Evolutionary conservation across 1,140 invertebrate genomes (phyloP).

Genomic region (Mercenaria mercenaria): DNA sequence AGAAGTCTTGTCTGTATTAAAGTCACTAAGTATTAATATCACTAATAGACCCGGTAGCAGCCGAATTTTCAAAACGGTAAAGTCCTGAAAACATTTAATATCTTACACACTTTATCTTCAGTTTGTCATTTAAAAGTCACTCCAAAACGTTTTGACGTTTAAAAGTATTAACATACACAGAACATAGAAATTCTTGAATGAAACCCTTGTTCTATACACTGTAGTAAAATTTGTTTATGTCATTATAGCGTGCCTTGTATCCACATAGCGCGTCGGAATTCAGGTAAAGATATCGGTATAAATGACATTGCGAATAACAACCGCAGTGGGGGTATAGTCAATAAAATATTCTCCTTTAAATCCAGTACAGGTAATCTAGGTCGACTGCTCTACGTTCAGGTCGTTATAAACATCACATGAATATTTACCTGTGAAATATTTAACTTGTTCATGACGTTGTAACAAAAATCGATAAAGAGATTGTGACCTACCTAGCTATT

Average conservation of each 20-base stretch:
- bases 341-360: slow-evolving; percentile 26
- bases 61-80: background rate
- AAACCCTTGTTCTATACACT: background rate
- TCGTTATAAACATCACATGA: slow-evolving; percentile 35
- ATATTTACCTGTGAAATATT: slow-evolving; percentile 45
- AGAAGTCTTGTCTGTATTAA: background rate
- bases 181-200: slow-evolving; percentile 28
- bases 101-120: background rate
- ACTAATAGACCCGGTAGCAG: background rate
- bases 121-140: background rate
- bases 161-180: background rate
- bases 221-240: slow-evolving; percentile 37
- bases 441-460: slow-evolving; percentile 25
- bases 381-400: background rate
- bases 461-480: slow-evolving; percentile 13
- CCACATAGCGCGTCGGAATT: slow-evolving; percentile 36
- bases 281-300: slow-evolving; percentile 34
- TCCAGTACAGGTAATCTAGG: slow-evolving; percentile 5
- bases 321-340: slow-evolving; percentile 17
- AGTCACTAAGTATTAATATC: background rate
- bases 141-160: background rate
- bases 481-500: slow-evolving; percentile 5
- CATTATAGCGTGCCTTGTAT: slow-evolving; percentile 29
- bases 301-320: slow-evolving; percentile 28
- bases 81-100: background rate